Percentiles rank a stretch among this genome's conserved stretches.
phyloP scores from a whole-genome alignment of 2,113 vertebrate genomes.

The Brachypteracias leptosomus region DNA sequence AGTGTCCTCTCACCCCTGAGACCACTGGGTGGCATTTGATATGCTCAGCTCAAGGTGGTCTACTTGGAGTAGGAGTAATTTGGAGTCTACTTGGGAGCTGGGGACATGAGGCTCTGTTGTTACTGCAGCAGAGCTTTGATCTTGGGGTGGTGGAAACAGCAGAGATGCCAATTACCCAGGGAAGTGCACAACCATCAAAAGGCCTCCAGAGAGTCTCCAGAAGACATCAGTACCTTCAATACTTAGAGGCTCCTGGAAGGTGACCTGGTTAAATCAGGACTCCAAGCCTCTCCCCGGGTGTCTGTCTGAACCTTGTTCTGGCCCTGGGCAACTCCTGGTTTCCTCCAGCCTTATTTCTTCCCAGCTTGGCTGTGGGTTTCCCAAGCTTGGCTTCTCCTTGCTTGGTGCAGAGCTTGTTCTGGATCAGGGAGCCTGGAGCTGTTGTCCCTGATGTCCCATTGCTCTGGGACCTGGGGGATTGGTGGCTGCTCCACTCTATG shows the following conservation, averaged over 20 bases:
- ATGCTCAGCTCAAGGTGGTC: background rate
- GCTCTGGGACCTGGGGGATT: background rate
- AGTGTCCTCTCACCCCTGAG: background rate
- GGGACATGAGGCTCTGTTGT: background rate
- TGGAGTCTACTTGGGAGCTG: background rate
- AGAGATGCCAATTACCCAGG: background rate
- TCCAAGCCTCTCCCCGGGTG: fast-evolving
- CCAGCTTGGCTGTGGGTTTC: background rate
- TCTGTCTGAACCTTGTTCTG: background rate
- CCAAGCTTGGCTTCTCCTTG: background rate
- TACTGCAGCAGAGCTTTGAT: background rate
- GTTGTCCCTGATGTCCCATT: background rate
- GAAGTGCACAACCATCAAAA: background rate
- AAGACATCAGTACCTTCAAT: background rate
- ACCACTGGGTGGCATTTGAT: background rate
- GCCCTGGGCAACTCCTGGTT: background rate
- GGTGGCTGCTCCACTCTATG: too few species aligned
- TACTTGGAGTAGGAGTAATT: background rate
- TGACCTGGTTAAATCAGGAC: background rate
- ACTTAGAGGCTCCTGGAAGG: background rate
- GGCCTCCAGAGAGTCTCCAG: background rate
- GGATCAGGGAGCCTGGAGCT: background rate
- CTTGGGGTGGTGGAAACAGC: background rate
- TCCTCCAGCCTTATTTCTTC: background rate
- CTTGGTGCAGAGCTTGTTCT: background rate